Evolutionary conservation across 2,113 vertebrate species (phyloP), one percentile per base, ranked within the genome.

Genomic region (Sapajus apella): DNA sequence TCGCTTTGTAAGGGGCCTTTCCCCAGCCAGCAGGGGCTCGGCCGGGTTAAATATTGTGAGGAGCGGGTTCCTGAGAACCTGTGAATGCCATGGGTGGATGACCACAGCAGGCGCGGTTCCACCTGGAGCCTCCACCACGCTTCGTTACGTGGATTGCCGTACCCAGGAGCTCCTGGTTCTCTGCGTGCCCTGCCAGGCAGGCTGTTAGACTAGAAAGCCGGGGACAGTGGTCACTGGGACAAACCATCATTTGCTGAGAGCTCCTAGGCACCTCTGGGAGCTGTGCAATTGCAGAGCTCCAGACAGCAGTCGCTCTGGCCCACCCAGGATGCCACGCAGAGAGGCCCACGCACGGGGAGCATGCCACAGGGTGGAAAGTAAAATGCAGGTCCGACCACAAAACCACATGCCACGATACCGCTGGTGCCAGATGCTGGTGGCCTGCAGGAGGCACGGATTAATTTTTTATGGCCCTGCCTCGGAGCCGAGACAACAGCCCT

Each of bases 381-480:
- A 25, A 30, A 12, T 27, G n/a, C 76, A 90, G 95, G 56, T 81
- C 95, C 96, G 92, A 98, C 93, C 80, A 64, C 94, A 84, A 89
- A 91, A 89, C 97, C 97, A 96, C 97, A 96, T 97, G 95, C 95
- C 61, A 70, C n/a, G 75, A 80, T 94, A 86, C 96, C 86, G n/a
- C 94, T 92, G 45, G 93, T 97, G 97, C 97, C 96, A 96, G 97
- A 87, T 47, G 37, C 94, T 87, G 12, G 97, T 66, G 88, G 94
- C 97, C 97, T 97, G 95, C 94, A 79, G 75, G 86, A 96, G 97
- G 96, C 81, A 92, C 85, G 84, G 90, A 97, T 98, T 97, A 97
- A 97, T 96, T 94, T 98, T 98, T 98, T 97, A 97, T 83, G 96
- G 97, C 96, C 95, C 95, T 79, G 88, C 96, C 95, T 95, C 55